Percentiles rank a stretch among this genome's conserved stretches.
phyloP scores from a whole-genome alignment of 2,113 vertebrate genomes.

The Python bivittatus region DNA sequence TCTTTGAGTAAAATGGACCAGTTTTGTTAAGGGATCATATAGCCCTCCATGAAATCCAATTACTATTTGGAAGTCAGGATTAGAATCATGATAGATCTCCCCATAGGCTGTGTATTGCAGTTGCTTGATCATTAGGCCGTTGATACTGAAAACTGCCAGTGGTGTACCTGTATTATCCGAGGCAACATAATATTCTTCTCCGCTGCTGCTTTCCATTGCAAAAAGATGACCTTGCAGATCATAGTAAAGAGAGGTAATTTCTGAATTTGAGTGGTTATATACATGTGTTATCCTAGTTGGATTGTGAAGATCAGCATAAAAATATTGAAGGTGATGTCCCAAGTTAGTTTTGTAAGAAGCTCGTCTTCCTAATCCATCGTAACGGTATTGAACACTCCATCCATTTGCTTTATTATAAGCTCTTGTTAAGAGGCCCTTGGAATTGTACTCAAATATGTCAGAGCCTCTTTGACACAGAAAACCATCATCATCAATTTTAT shows the following conservation, averaged over 20 bases:
- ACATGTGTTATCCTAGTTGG: conserved; percentile 92
- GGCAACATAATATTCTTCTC: conserved; percentile 96
- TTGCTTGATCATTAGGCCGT: conserved; percentile 98
- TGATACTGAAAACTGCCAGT: conserved; percentile 96
- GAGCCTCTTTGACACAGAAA: conserved; percentile 91
- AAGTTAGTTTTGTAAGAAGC: conserved; percentile 96
- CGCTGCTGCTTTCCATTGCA: conserved; percentile 98
- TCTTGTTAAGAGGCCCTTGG: conserved; percentile 91
- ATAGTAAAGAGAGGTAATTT: conserved; percentile 96
- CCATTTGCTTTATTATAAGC: conserved; percentile 91
- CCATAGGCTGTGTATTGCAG: conserved; percentile 97
- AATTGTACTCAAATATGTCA: conserved; percentile 96
- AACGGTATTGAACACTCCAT: conserved; percentile 96
- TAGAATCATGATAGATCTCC: conserved; percentile 96
- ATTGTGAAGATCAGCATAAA: conserved; percentile 96
- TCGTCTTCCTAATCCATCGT: conserved; percentile 90
- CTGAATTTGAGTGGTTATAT: conserved; percentile 98
- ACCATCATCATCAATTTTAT: conserved; percentile 94
- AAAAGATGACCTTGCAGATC: conserved; percentile 98
- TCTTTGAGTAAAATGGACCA: conserved; percentile 96
- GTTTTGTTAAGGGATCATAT: conserved; percentile 93
- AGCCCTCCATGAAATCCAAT: conserved; percentile 98
- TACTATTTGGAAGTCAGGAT: conserved; percentile 95
- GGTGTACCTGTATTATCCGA: conserved; percentile 98
- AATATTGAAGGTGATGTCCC: conserved; percentile 96